Base-by-base conservation (phyloP, 1,140 invertebrate genomes). In the Dendroctonus valens region DNA sequence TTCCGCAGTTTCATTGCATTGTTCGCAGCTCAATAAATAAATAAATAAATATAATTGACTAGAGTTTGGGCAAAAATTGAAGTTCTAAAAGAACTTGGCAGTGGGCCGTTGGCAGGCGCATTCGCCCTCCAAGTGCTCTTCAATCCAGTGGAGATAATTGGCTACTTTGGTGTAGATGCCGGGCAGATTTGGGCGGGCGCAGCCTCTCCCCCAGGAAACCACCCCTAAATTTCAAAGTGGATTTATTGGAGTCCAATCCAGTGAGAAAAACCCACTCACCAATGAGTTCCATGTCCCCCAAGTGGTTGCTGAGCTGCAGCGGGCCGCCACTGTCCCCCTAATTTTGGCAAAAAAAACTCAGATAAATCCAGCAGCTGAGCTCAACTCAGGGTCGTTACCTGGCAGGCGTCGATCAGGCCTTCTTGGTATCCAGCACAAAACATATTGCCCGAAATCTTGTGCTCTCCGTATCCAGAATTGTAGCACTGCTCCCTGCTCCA, bases 171-270 rank as follows among this genome's bases (percentile, higher is more conserved):
- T 90, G 71, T 92, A 92, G 5, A 92, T 85, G 6, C 90, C 90
- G 0, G 91, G 91, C 63, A 86, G 86, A 55, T 88, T 86, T 8
- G 87, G 87, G 57, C 87, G 78, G 0, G 87, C 90, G 73, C 90
- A 92, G 0, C 90, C 89, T 49, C 87, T 81, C 0, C 92, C 93
- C 89, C 91, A 91, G 0, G 88, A 89, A 3, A 90, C 87, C 2
- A 91, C 82, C n/a, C 85, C 85, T 85, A 44, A 14, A 68, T 12
- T n/a, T 54, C 12, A 8, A 58, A 41, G 7, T 58, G 11, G 39
- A 3, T 41, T 41, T 41, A 12, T 1, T 9, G 2, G 5, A 52
- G 1, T 26, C 26, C 26, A 26, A 26, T 26, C 1, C 26, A 26
- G 26, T 26, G 26, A 26, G 26, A 26, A 49, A 50, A 61, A 51